A percentile compares a stretch with the other conserved stretches of the same genome.
Conservation (phyloP, 2,113 vertebrate genomes). For the Oenanthe oenanthe region DNA sequence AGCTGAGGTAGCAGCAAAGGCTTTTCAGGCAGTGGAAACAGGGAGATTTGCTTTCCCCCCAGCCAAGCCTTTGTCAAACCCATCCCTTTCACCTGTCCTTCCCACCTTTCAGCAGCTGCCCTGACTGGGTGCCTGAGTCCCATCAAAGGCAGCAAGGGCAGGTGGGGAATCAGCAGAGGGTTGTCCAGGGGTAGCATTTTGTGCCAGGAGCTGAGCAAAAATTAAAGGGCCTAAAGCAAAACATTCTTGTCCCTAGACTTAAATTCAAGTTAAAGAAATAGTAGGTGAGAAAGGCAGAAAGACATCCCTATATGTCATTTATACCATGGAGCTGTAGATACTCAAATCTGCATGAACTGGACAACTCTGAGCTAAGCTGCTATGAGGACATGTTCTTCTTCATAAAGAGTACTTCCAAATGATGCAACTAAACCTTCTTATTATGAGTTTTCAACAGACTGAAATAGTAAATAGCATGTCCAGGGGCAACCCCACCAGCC, state of each 20-base stretch:
- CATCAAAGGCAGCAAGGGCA: background rate
- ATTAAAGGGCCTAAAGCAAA: background rate
- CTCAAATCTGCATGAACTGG: background rate
- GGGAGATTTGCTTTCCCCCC: background rate
- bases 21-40: background rate
- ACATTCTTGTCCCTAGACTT: background rate
- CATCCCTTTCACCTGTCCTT: background rate
- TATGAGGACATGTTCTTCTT: background rate
- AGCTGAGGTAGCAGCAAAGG: background rate
- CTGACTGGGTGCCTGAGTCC: accelerated
- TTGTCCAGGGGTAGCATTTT: background rate
- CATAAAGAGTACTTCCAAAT: background rate
- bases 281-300: background rate
- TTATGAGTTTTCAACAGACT: background rate
- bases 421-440: background rate
- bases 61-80: background rate
- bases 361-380: background rate
- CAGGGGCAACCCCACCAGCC: background rate
- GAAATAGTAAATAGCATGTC: background rate
- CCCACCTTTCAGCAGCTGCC: background rate
- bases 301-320: background rate
- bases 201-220: background rate
- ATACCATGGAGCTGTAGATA: background rate
- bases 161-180: accelerated
- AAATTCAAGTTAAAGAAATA: background rate